Base-by-base conservation (phyloP, 2,888 invertebrate genomes). In the Drosophila meridiana region DNA sequence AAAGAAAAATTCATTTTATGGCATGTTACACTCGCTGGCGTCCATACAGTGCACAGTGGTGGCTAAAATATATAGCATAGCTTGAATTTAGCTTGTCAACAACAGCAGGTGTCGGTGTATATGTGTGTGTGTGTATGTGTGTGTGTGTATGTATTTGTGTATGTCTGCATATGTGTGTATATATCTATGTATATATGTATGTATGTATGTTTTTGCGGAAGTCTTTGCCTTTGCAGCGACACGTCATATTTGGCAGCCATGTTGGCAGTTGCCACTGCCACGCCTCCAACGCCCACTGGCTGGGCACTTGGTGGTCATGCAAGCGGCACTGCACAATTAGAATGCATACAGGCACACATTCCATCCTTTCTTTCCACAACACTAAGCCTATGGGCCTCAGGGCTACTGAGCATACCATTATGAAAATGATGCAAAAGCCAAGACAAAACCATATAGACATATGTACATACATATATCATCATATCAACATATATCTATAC, bases 261-360 rank as follows among this genome's bases (percentile, higher is more conserved):
- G 69, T 53, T 53, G 26, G 38, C 53, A 38, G 30, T 9, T 55
- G 53, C 34, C 36, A 55, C 28, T 11, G 62, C 34, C 42, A n/a
- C 4, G 50, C 38, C 61, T 38, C 42, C 59, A 40, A 56, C 40
- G 40, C 55, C 55, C 40, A 57, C 57, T 57, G 32, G 43, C 43
- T 32, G 34, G 53, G 9, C 20, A 38, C 47, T 30, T 71, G 80
- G 47, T 58, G 55, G 20, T 52, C 80, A 70, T 85, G 90, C 85
- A 82, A 88, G 67, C 75, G 59, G 58, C 64, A 72, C 67, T 78
- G 82, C 82, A 82, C 82, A 82, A 82, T 86, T 86, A 89, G 86
- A 86, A 86, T 89, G 88, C 88, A 86, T 73, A 76, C 79, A 70
- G 58, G 81, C 81, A 56, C 78, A 75, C 69, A 85, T 85, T 82